Conservation (phyloP, 2,113 vertebrate genomes). For the Dunckerocampus dactyliophorus region DNA sequence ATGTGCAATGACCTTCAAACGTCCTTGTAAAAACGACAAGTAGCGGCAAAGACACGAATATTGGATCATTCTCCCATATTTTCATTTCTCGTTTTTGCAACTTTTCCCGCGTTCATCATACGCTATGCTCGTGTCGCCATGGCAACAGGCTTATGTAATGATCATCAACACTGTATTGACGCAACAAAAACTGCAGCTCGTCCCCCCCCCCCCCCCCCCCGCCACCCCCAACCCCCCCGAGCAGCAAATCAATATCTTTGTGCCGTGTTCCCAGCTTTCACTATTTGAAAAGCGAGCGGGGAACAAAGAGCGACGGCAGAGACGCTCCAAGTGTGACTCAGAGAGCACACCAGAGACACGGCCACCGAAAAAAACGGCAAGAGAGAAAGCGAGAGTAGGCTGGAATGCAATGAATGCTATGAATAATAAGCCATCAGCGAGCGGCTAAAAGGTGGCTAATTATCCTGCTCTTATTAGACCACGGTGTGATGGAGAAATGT, state of each 20-base stretch:
- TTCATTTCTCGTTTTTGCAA: constrained; percentile 9
- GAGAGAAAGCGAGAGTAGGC: constrained; percentile 25
- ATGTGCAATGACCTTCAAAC: constrained; percentile 48
- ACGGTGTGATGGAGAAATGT: constrained; percentile 51
- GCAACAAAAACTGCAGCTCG: constrained; percentile 27
- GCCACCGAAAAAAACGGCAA: constrained; percentile 3
- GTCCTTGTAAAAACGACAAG: constrained; percentile 38
- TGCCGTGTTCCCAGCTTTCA: constrained; percentile 29
- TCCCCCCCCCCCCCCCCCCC: too few relatives aligned
- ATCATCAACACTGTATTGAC: constrained; percentile 21
- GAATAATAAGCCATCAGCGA: constrained; percentile 54
- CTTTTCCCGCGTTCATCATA: background rate
- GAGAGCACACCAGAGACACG: background rate
- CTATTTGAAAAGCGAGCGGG: constrained; percentile 31
- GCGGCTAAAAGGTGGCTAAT: constrained; percentile 50
- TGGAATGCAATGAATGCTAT: constrained; percentile 39
- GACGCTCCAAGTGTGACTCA: constrained; percentile 42
- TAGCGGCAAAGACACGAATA: background rate
- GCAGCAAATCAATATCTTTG: constrained; percentile 39
- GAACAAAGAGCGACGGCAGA: constrained; percentile 18
- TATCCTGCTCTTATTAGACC: constrained; percentile 53
- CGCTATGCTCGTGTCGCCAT: constrained; percentile 27
- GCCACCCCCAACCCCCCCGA: too few relatives aligned
- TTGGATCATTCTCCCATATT: background rate
- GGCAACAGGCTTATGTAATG: constrained; percentile 41